Evolutionary conservation across 2,797 vertebrate genomes (phyloP), one percentile per base, ranked within the genome.

Genomic region (Crax fasciolata): DNA sequence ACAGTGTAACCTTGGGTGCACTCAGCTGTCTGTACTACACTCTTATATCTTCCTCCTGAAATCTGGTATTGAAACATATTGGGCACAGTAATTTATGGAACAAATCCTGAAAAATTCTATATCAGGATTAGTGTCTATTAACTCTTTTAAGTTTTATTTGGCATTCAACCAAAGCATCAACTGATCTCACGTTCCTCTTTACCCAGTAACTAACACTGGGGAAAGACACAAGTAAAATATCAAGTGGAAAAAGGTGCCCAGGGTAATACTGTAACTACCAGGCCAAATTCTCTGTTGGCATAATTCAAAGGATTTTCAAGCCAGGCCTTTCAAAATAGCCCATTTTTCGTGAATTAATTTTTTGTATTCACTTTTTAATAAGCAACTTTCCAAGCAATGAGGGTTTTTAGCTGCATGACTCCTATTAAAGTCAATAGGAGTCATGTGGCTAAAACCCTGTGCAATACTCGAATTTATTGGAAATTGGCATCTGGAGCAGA

Each of bases 361-460:
- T 95, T 96, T 0, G 11, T 21, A 79, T 92, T 94, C 89, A 71
- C 32, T 94, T 90, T 97, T 94, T 95, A 97, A 97, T 94, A 97
- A 96, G 87, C 91, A 94, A 94, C 91, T 96, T 96, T 93, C 85
- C 80, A 88, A 91, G 91, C 83, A 92, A 91, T 24, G 32, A 95
- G 77, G 63, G 74, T 9, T 84, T 96, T 95, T 90, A 97, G 94
- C 96, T 32, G 89, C 94, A 84, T 84, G 95, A 94, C 67, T 97
- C 91, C 95, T 94, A 95, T 96, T 96, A 95, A 91, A 94, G 87
- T 93, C 94, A 96, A 95, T 93, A 88, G 83, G 89, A 96, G 71
- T 67, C 96, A 79, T 96, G 95, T 93, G 89, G 95, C 59, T 96
- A 97, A 95, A 96, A 79, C 93, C 59, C 77, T 79, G 16, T 87